Evolutionary conservation across 2,797 vertebrate species (phyloP).

Genomic region (Myotis pilosus): DNA sequence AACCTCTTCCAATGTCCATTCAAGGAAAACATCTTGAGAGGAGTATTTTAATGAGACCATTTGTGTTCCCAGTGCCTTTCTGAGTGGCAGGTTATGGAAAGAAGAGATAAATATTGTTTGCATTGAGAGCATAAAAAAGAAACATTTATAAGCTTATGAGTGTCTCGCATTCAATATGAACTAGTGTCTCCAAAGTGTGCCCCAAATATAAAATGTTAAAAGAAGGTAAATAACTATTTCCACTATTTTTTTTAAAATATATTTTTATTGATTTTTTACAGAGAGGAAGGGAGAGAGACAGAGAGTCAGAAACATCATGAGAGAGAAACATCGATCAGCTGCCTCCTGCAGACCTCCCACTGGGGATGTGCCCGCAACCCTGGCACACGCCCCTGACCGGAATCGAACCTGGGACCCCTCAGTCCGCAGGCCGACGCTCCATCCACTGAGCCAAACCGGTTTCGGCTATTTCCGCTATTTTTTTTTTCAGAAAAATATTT

Average conservation of each 20-base stretch:
- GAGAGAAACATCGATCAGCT: too few species aligned
- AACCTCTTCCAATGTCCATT: conserved; percentile 24
- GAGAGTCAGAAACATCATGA: too few species aligned
- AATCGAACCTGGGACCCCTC: too few species aligned
- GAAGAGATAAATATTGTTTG: conserved; percentile 48
- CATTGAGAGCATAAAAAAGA: conserved; percentile 5
- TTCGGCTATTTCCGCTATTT: neutral
- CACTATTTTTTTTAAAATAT: neutral
- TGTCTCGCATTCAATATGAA: conserved; percentile 20
- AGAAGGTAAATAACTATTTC: neutral
- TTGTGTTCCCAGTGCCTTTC: neutral
- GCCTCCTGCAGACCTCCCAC: too few species aligned
- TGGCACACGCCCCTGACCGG: too few species aligned
- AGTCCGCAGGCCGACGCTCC: too few species aligned
- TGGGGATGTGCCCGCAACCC: too few species aligned
- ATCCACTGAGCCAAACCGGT: too few species aligned
- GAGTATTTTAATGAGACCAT: conserved; percentile 50
- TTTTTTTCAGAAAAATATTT: neutral
- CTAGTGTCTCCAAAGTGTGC: neutral
- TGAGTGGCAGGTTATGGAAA: conserved; percentile 39
- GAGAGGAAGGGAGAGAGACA: too few species aligned
- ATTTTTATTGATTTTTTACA: too few species aligned
- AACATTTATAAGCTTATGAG: conserved; percentile 51
- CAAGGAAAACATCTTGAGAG: conserved; percentile 54
- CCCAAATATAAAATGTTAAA: conserved; percentile 17